Conservation (phyloP, 2,113 vertebrate genomes). For the Coracopsis vasa region DNA sequence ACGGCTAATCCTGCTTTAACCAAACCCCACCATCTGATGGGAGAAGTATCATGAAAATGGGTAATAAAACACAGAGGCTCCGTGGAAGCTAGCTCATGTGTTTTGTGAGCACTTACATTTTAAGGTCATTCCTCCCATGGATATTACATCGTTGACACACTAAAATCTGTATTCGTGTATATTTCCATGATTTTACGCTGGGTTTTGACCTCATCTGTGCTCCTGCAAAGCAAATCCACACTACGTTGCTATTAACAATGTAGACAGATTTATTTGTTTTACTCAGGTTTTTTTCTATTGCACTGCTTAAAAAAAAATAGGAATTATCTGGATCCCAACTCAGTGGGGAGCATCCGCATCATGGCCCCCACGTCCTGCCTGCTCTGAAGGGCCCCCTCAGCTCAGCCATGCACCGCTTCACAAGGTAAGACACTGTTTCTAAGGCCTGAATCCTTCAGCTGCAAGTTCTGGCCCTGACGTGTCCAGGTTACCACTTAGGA, state of each 20-base stretch:
- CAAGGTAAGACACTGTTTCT: fast-evolving
- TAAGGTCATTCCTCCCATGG: neutral
- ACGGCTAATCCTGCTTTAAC: neutral
- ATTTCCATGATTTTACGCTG: neutral
- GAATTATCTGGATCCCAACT: neutral
- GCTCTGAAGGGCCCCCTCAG: neutral
- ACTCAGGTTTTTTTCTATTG: neutral
- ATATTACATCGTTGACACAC: neutral
- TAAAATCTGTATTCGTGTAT: neutral
- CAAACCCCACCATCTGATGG: neutral
- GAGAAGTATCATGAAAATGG: neutral
- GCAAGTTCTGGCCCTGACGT: neutral
- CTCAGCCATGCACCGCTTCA: neutral
- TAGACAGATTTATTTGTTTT: too few species aligned
- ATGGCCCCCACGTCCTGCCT: fast-evolving
- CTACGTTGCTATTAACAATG: neutral
- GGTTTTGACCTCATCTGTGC: neutral
- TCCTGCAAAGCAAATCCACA: neutral
- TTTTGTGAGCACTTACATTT: fast-evolving
- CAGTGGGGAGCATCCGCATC: fast-evolving
- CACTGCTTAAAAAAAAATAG: neutral
- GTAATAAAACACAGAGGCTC: neutral
- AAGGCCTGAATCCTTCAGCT: neutral
- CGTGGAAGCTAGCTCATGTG: neutral
- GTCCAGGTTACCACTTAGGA: fast-evolving